These are phyloP conservation scores for Rhipidura dahli DNA, from an alignment of 2,113 vertebrate species.

Conservation along the genomic window DNA sequence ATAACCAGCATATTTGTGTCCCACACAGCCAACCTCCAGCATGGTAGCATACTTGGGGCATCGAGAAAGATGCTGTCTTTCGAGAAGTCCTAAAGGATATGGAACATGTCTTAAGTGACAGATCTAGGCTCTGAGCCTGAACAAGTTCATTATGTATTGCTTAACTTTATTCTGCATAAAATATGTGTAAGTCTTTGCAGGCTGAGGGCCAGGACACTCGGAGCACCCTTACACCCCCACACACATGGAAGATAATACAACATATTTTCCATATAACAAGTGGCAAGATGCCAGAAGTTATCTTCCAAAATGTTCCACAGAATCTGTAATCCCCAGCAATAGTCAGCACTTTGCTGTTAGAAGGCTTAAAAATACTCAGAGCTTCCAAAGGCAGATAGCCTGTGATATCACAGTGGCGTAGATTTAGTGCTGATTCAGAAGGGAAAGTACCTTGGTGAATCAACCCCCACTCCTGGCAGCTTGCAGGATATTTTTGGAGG, in stretches of 20 bases:
- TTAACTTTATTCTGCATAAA: conserved; percentile 36
- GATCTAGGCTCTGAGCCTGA: conserved; percentile 43
- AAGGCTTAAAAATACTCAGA: not conserved
- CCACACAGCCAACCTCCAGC: not conserved
- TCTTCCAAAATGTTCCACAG: conserved; percentile 30
- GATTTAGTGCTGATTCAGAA: conserved; percentile 28
- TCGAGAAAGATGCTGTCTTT: not conserved
- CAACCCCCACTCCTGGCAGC: not conserved
- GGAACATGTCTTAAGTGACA: conserved; percentile 51
- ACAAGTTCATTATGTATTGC: conserved; percentile 43
- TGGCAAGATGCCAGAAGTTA: conserved; percentile 50
- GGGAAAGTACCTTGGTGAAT: not conserved
- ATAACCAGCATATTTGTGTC: not conserved
- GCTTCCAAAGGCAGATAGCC: not conserved
- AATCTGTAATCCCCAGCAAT: conserved; percentile 32
- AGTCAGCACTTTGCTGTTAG: conserved; percentile 40
- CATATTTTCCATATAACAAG: conserved; percentile 61
- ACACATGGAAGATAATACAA: conserved; percentile 48
- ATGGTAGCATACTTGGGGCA: rapidly evolving
- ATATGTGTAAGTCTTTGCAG: conserved; percentile 31
- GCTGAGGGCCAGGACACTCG: conserved; percentile 43
- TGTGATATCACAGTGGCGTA: not conserved
- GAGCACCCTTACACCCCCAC: conserved; percentile 53
- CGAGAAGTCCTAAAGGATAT: conserved; percentile 14
- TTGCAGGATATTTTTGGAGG: not conserved